A percentile compares a stretch with the other conserved stretches of the same genome.
Conservation (phyloP, 2,797 vertebrate species). For the Lepidocolaptes lacrymiger region DNA sequence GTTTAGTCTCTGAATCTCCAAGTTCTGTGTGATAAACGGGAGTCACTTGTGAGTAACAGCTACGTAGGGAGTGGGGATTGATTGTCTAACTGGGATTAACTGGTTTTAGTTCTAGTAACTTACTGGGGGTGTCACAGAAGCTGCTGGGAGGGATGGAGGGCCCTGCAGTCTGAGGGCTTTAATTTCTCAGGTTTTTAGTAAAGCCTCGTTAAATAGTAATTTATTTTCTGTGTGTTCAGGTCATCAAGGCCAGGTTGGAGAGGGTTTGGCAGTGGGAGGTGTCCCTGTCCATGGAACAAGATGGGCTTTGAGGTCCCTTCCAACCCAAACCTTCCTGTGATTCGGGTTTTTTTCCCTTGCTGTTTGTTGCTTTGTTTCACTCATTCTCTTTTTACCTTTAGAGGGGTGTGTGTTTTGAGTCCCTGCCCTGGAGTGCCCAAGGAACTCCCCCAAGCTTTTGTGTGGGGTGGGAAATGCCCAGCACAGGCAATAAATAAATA, state of each 20-base stretch:
- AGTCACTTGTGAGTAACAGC: rapidly evolving
- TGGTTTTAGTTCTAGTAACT: not conserved
- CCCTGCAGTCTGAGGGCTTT: not conserved
- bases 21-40: rapidly evolving
- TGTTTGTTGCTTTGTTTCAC: not conserved
- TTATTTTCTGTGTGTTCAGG: not conserved
- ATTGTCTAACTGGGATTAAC: not conserved
- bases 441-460: not conserved
- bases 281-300: not conserved
- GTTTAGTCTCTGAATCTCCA: rapidly evolving
- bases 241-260: not conserved
- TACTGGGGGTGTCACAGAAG: not conserved
- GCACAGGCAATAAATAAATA: not conserved
- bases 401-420: not conserved
- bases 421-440: not conserved
- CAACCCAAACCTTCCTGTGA: rapidly evolving
- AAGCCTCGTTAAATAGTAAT: not conserved
- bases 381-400: not conserved
- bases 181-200: not conserved
- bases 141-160: not conserved
- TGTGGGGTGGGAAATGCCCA: not conserved
- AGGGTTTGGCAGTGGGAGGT: not conserved
- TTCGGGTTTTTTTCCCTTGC: not conserved
- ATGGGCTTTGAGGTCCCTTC: not conserved
- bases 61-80: not conserved